Base-by-base conservation (phyloP, 1,140 invertebrate genomes). In the Pseudobourletiella spinata region DNA sequence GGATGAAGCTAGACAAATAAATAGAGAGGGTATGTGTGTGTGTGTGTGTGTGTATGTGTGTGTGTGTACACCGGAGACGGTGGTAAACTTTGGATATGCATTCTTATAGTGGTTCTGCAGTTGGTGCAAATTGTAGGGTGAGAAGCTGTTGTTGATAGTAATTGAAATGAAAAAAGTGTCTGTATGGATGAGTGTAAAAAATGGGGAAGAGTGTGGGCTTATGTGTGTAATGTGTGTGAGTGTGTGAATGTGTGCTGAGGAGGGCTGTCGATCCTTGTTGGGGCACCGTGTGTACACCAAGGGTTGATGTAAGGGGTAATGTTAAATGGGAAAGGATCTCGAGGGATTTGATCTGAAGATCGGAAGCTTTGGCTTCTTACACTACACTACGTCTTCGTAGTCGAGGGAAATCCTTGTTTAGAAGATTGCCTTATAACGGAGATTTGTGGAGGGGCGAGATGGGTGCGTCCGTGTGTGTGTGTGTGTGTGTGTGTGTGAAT, bases 371-470 rank as follows among this genome's bases (percentile, higher is more conserved):
- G 35, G 42, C 56, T 46, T 58, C 18, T 46, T 58, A 15, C 35
- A 18, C 42, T 32, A 20, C 22, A 14, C 50, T 52, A 15, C 24
- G 24, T 52, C 4, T 14, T 52, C 20, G 22, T 22, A 26, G 11
- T 26, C 24, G 11, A 6, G 6, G 22, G 15, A 57, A 58, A 57
- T 63, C 61, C 55, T 55, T 61, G 59, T 61, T 67, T 67, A 67
- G 54, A 59, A 67, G 65, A 67, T 67, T 67, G 62, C 62, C 32
- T 68, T 61, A 64, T 68, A 68, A 68, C 62, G 63, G 61, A 65
- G 67, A 68, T 68, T 68, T 68, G 63, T 68, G 67, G 58, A 65
- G 60, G 61, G 60, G 51, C 58, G 39, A 64, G n/a, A n/a, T 51
- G 18, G 4, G 6, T 52, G 44, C n/a, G n/a, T n/a, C n/a, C n/a